Base-by-base conservation (phyloP, 2,888 invertebrate species). In the Sminthurides aquaticus region DNA sequence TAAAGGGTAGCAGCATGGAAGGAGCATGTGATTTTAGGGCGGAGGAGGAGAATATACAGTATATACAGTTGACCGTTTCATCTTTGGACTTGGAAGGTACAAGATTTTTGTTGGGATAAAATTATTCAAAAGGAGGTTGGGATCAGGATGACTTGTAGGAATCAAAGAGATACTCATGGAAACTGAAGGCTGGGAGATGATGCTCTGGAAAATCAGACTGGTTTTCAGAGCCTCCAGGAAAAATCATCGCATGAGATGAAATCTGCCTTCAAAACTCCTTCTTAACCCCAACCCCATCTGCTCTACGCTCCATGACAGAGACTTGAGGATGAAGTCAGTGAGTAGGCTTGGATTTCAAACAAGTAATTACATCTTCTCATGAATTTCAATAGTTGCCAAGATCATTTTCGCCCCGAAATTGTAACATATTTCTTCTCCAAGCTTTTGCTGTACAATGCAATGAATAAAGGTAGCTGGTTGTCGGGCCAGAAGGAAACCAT, bases 161-260 rank as follows among this genome's bases (percentile, higher is more conserved):
- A 34, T 15, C 15, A 11, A 15, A 34, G 43, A 34, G 15, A 34
- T n/a, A n/a, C n/a, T 34, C 43, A 34, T 34, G 8, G 8, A 34
- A 34, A 34, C 15, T 15, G 43, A 34, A 34, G 8, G 43, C 43
- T 34, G 8, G 5, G 43, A 34, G n/a, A 34, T 34, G 43, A 34
- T n/a, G n/a, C n/a, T n/a, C 8, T 34, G 43, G 43, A 58, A 58
- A 64, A 64, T 64, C 58, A 58, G 64, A 69, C 67, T 69, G 69
- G 69, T 69, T 69, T 69, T 69, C 66, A 62, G 66, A 67, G 67
- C 69, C 69, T 69, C 67, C 65, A 69, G 69, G 63, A 60, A 67
- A 64, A 64, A 64, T 64, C 64, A 64, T 64, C 64, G 57, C 63
- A 64, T 58, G 57, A 58, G 27, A 64, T 58, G 57, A 58, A 57